Conservation (phyloP, 2,888 invertebrate species). For the Drosophila infuscata region DNA sequence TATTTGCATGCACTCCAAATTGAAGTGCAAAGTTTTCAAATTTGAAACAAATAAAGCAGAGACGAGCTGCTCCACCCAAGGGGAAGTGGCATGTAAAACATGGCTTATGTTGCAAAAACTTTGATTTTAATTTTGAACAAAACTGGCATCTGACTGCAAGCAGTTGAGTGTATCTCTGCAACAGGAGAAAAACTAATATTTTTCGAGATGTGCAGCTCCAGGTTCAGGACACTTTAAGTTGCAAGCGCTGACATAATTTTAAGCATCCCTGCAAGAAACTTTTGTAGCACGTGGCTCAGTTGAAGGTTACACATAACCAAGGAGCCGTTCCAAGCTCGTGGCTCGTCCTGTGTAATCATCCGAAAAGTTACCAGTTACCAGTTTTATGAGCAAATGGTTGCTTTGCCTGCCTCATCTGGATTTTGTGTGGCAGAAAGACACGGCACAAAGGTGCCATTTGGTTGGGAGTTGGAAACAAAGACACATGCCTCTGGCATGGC, state of each 20-base stretch:
- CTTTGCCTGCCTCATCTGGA: conserved; percentile 18
- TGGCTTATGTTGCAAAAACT: conserved; percentile 57
- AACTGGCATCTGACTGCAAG: not conserved
- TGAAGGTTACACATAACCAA: conserved; percentile 14
- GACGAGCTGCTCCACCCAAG: conserved; percentile 5
- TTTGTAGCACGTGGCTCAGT: conserved; percentile 22
- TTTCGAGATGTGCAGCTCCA: not conserved
- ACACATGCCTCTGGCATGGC: not conserved
- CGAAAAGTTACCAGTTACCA: conserved; percentile 24
- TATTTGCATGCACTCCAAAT: conserved; percentile 74
- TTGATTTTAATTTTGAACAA: conserved; percentile 66
- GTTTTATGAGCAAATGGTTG: conserved; percentile 36
- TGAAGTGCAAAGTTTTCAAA: conserved; percentile 77
- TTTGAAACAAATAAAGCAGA: conserved; percentile 38
- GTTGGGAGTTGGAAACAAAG: conserved; percentile 8
- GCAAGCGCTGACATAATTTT: not conserved
- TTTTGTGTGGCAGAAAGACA: conserved; percentile 9
- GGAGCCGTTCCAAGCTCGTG: conserved; percentile 19
- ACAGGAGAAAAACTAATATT: not conserved
- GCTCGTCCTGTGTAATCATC: conserved; percentile 25
- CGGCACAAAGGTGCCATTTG: conserved; percentile 46
- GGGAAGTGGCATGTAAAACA: conserved; percentile 35
- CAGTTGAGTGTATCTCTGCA: conserved; percentile 35
- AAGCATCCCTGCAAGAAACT: conserved; percentile 12
- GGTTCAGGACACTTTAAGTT: not conserved